A percentile compares a stretch with the other conserved stretches of the same genome.
phyloP scores from a whole-genome alignment of 2,888 invertebrate species.

The Willowsia nigromaculata region DNA sequence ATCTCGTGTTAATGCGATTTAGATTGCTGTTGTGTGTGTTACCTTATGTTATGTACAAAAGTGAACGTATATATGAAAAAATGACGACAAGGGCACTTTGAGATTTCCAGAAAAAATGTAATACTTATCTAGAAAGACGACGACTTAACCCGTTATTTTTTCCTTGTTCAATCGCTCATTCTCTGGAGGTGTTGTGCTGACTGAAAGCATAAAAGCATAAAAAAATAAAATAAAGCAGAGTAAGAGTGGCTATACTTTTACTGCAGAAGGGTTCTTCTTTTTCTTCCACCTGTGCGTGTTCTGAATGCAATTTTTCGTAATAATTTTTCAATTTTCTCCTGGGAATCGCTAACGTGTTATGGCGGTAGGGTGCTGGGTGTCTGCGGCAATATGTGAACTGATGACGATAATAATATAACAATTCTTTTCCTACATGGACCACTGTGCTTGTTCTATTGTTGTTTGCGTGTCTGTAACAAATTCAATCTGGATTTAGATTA shows the following conservation, averaged over 20 bases:
- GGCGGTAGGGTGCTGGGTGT: not conserved
- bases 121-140: not conserved
- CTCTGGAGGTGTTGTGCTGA: not conserved
- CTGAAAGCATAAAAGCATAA: not conserved
- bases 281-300: constrained; percentile 54
- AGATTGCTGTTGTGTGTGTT: constrained; percentile 19
- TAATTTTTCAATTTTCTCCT: constrained; percentile 64
- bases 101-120: constrained; percentile 43
- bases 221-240: not conserved
- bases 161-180: not conserved
- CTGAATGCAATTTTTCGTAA: constrained; percentile 63
- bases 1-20: constrained; percentile 56
- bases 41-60: not conserved
- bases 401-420: constrained; percentile 34
- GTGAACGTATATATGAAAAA: not conserved
- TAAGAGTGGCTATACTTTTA: not conserved
- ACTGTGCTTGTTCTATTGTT: constrained; percentile 37
- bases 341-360: constrained; percentile 38
- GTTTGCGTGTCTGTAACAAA: constrained; percentile 60
- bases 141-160: constrained; percentile 23
- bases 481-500: constrained; percentile 45
- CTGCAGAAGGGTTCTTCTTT: not conserved
- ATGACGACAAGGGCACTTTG: constrained; percentile 48
- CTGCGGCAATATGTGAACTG: constrained; percentile 22
- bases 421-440: constrained; percentile 31